phyloP scores from a whole-genome alignment of 2,113 vertebrate genomes.

The Urocolius indicus region DNA sequence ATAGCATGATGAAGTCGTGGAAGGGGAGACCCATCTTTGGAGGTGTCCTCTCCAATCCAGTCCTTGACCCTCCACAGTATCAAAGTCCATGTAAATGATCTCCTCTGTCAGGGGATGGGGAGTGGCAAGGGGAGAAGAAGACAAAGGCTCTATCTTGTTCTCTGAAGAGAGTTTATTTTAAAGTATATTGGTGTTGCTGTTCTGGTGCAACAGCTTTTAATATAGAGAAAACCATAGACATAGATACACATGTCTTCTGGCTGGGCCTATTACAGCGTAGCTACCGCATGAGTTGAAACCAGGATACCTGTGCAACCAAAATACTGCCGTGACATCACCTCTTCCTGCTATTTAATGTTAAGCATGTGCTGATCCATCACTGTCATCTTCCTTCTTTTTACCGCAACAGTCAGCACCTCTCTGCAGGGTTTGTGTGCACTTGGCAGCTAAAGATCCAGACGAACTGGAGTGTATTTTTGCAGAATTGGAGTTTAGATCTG shows the following conservation, averaged over 20 bases:
- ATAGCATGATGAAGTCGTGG: background rate
- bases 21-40: background rate
- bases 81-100: background rate
- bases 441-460: background rate
- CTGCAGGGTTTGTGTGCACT: background rate
- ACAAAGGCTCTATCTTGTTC: background rate
- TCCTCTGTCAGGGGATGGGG: background rate
- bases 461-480: background rate
- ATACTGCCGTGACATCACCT: background rate
- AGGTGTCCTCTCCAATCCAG: background rate
- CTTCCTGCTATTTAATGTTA: background rate
- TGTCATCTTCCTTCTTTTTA: background rate
- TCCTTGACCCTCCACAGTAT: background rate
- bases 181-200: background rate
- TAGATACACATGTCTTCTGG: background rate
- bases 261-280: background rate
- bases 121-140: background rate
- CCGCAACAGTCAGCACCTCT: accelerated
- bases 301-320: background rate
- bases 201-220: background rate
- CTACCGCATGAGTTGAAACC: background rate
- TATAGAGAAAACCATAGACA: background rate
- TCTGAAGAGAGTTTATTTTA: background rate
- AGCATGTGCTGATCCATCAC: background rate
- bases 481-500: background rate